Conservation (phyloP, 2,113 vertebrate genomes). For the Catharus bicknelli region DNA sequence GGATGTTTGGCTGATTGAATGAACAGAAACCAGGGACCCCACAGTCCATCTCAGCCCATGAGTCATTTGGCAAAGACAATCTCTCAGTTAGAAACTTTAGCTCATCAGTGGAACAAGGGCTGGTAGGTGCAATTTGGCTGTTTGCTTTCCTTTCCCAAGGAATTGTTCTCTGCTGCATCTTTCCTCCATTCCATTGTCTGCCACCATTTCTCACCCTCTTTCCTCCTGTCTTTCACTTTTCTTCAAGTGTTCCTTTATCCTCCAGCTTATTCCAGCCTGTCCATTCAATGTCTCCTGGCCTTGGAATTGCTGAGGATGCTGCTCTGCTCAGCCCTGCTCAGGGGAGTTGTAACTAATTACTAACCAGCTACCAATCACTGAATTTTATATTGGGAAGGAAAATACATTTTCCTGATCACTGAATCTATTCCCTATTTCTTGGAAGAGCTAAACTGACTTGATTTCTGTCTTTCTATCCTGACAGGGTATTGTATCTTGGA, state of each 20-base stretch:
- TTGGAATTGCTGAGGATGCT: neutral
- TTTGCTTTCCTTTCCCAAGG: neutral
- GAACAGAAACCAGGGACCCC: neutral
- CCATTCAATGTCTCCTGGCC: neutral
- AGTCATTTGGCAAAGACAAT: neutral
- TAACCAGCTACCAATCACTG: neutral
- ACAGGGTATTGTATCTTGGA: neutral
- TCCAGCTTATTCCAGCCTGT: neutral
- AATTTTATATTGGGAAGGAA: neutral
- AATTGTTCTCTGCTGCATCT: neutral
- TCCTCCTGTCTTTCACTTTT: neutral
- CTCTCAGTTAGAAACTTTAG: neutral
- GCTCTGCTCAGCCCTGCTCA: neutral
- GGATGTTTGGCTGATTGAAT: fast-evolving
- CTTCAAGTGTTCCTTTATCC: neutral
- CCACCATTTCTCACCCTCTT: neutral
- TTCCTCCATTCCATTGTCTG: fast-evolving
- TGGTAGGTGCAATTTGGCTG: neutral
- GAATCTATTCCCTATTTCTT: neutral
- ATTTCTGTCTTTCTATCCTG: neutral
- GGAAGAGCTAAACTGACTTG: neutral
- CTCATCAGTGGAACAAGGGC: neutral
- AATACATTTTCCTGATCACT: neutral
- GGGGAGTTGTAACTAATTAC: neutral
- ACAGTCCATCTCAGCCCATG: fast-evolving